phyloP scores from a whole-genome alignment of 2,797 vertebrate species.

The Nannoperca australis region DNA sequence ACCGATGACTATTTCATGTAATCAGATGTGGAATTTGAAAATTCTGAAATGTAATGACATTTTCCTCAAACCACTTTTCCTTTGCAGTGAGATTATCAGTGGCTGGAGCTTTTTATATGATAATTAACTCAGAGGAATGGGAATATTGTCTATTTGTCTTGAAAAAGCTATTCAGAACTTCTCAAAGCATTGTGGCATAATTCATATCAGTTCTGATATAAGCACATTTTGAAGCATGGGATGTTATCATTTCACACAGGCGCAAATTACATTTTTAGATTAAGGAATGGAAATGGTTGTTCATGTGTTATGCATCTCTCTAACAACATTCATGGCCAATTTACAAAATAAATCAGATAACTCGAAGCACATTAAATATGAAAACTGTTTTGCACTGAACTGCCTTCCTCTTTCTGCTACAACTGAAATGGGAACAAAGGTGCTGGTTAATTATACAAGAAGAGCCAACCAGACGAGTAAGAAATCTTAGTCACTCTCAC shows the following conservation, averaged over 20 bases:
- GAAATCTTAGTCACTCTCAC: constrained; percentile 18
- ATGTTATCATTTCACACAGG: constrained; percentile 61
- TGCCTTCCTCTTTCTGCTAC: constrained; percentile 8
- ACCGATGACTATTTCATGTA: constrained; percentile 74
- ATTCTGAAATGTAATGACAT: constrained; percentile 79
- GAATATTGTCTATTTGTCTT: constrained; percentile 77
- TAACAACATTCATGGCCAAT: constrained; percentile 52
- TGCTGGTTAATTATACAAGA: constrained; percentile 39
- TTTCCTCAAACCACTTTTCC: constrained; percentile 77
- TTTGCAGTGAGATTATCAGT: constrained; percentile 71
- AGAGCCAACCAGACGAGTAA: constrained; percentile 7
- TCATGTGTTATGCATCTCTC: constrained; percentile 53
- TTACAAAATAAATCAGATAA: constrained; percentile 64
- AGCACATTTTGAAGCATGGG: constrained; percentile 53
- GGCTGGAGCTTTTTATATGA: constrained; percentile 78
- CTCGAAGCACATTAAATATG: constrained; percentile 40
- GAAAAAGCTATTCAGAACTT: constrained; percentile 72
- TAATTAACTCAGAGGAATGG: constrained; percentile 78
- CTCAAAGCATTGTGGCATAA: constrained; percentile 56
- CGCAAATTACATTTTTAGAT: constrained; percentile 56
- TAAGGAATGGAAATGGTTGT: constrained; percentile 47
- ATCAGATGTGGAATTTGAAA: constrained; percentile 80
- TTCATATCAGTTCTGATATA: constrained; percentile 65
- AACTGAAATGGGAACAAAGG: constrained; percentile 41
- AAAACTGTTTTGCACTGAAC: constrained; percentile 30